A percentile compares a stretch with the other conserved stretches of the same genome.
Conservation (phyloP, 2,888 invertebrate species). For the Drosophila mettleri region DNA sequence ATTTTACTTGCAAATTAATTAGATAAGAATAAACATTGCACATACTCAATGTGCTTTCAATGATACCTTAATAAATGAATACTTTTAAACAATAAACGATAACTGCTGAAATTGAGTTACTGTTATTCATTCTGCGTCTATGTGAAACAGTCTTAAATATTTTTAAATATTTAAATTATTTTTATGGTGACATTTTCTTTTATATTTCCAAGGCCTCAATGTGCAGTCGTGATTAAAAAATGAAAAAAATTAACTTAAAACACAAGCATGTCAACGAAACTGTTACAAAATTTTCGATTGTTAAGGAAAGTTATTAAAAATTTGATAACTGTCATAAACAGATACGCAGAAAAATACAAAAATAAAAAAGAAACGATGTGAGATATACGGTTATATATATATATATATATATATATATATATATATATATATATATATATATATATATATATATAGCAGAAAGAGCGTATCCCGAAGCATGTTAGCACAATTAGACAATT, state of each 20-base stretch:
- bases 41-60: background rate
- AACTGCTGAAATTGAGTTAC: too few species aligned
- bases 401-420: too few species aligned
- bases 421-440: too few species aligned
- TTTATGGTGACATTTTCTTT: too few species aligned
- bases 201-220: background rate
- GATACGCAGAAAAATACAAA: conserved; percentile 10
- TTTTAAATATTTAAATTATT: too few species aligned
- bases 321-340: conserved; percentile 52
- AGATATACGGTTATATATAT: too few species aligned
- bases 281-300: conserved; percentile 42
- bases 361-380: background rate
- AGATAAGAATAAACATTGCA: background rate
- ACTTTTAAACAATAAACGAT: too few species aligned
- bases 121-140: too few species aligned
- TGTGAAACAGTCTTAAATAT: too few species aligned
- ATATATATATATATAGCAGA: too few species aligned
- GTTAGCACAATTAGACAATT: conserved; percentile 34
- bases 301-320: conserved; percentile 36
- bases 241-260: conserved; percentile 51
- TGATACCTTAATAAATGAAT: too few species aligned
- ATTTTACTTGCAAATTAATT: background rate
- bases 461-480: background rate
- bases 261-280: background rate
- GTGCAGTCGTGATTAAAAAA: conserved; percentile 37